These are phyloP conservation scores for Anguilla pacifica DNA, from an alignment of 2,797 vertebrate genomes.

Conservation along the genomic window DNA sequence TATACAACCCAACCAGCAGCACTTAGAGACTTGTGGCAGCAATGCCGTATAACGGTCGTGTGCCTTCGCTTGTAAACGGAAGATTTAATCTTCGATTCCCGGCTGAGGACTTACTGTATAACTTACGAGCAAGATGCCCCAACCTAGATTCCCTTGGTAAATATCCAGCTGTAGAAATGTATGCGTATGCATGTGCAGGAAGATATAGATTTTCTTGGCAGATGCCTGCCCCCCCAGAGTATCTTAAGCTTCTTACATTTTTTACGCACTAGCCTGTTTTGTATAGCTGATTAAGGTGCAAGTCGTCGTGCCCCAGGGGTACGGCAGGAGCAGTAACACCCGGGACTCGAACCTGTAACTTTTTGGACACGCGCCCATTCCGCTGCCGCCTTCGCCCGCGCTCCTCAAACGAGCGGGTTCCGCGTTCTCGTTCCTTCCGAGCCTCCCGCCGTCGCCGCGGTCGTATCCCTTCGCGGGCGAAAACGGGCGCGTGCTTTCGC, in stretches of 20 bases:
- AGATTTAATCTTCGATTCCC: not conserved
- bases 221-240: not conserved
- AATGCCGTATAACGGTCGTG: not conserved
- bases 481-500: not conserved
- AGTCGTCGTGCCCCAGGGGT: not conserved
- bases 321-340: not conserved
- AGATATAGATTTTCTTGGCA: not conserved
- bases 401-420: not conserved
- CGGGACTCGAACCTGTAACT: not conserved
- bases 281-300: not conserved
- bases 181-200: not conserved
- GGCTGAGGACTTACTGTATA: not conserved
- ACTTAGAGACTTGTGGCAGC: not conserved
- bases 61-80: not conserved
- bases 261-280: not conserved
- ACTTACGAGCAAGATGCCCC: not conserved
- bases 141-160: not conserved
- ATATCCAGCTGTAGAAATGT: not conserved
- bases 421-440: not conserved
- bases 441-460: not conserved
- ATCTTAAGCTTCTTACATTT: not conserved
- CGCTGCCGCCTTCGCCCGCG: not conserved
- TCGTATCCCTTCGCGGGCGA: not conserved
- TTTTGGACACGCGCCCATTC: not conserved
- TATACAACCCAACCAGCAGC: not conserved